Conservation (phyloP, 2,113 vertebrate species). For the Hucho hucho region DNA sequence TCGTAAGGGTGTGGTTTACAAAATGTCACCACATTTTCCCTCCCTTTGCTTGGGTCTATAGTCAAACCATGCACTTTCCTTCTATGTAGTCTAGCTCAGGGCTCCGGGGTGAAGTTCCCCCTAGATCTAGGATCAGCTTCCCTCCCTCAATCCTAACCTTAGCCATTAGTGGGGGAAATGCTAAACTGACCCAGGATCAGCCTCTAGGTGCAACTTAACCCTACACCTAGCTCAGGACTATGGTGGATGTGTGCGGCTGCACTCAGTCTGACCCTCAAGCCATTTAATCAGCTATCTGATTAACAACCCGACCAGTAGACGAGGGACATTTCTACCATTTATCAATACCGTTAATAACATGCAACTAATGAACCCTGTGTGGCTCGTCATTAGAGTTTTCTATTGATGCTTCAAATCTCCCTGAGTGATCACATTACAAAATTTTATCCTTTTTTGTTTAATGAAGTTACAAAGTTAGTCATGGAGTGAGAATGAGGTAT, state of each 20-base stretch:
- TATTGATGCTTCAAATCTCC: background rate
- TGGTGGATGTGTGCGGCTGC: no score
- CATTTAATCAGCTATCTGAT: slow-evolving; percentile 3
- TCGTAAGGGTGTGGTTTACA: background rate
- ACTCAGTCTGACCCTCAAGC: background rate
- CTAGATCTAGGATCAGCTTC: no score
- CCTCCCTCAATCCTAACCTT: no score
- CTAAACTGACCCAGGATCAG: no score
- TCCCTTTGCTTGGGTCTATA: background rate
- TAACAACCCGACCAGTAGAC: background rate
- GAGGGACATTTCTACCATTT: background rate
- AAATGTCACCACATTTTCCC: background rate
- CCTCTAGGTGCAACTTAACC: no score
- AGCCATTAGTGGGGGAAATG: no score
- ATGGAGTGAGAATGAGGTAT: background rate
- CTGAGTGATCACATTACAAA: background rate
- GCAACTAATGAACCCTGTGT: no score
- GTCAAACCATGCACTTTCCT: background rate
- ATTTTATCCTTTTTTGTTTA: background rate
- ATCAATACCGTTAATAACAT: background rate
- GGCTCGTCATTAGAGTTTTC: background rate
- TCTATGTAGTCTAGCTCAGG: background rate
- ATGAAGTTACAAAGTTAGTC: background rate
- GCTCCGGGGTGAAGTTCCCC: background rate
- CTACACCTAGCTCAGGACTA: no score